Conservation (phyloP, 1,140 invertebrate genomes). For the Dendroctonus valens region DNA sequence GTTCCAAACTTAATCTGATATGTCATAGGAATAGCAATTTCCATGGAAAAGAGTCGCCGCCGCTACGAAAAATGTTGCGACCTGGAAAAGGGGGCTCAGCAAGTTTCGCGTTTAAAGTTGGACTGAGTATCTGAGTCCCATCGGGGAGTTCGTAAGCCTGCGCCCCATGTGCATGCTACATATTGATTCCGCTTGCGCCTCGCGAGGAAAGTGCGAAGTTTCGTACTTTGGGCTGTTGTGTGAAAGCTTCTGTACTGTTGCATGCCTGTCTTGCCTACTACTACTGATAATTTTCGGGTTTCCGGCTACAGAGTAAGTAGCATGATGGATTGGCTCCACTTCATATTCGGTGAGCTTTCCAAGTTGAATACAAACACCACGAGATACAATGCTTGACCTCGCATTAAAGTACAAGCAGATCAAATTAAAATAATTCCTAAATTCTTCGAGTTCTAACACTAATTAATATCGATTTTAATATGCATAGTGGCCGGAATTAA, state of each 20-base stretch:
- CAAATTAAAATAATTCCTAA: too few species aligned
- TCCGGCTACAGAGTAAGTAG: background rate
- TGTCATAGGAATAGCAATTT: background rate
- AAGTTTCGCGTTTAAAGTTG: conserved; percentile 5
- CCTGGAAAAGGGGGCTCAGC: background rate
- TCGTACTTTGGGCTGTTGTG: conserved; percentile 17
- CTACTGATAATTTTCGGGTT: background rate
- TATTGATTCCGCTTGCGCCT: conserved; percentile 33
- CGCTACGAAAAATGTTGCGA: conserved; percentile 4
- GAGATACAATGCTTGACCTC: too few species aligned
- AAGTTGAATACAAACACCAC: background rate
- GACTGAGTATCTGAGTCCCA: conserved; percentile 29
- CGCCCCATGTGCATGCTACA: conserved; percentile 29
- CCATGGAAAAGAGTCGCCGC: background rate
- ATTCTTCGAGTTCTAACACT: too few species aligned
- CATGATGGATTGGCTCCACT: background rate
- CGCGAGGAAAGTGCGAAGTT: conserved; percentile 19
- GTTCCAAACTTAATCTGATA: background rate
- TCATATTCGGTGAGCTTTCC: background rate
- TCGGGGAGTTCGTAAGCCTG: conserved; percentile 33
- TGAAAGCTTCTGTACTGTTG: conserved; percentile 23
- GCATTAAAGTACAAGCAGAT: too few species aligned
- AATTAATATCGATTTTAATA: too few species aligned
- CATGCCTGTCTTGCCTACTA: conserved; percentile 4
- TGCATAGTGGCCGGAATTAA: too few species aligned